Conservation (phyloP, 2,888 invertebrate genomes). For the Panzeria rudis region DNA sequence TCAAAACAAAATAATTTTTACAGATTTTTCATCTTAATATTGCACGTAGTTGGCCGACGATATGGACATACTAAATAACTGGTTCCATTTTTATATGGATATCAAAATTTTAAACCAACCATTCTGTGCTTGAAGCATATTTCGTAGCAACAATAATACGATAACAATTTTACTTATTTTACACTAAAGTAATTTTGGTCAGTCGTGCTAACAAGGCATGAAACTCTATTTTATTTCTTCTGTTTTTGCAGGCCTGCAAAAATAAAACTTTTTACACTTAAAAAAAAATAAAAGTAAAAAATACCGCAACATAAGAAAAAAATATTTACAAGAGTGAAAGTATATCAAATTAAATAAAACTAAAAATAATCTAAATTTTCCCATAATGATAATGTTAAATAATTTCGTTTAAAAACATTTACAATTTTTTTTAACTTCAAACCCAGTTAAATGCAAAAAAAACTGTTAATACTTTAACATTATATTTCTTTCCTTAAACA, state of each 20-base stretch:
- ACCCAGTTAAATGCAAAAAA: conserved; percentile 27
- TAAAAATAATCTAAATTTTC: conserved; percentile 32
- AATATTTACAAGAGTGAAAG: conserved; percentile 63
- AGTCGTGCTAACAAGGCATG: conserved; percentile 69
- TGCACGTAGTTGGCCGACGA: no score
- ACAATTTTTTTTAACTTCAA: conserved; percentile 3
- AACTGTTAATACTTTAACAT: background rate
- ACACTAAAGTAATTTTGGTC: conserved; percentile 38
- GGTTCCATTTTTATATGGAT: background rate
- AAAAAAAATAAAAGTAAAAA: conserved; percentile 23
- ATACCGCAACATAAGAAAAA: conserved; percentile 39
- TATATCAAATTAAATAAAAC: conserved; percentile 56
- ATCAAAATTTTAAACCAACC: background rate
- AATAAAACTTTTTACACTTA: conserved; percentile 6
- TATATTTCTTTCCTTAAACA: conserved; percentile 30
- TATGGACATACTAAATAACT: background rate
- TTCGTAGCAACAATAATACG: background rate
- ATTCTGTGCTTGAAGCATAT: conserved; percentile 46
- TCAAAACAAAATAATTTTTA: no score
- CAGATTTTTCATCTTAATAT: no score
- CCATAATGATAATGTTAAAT: conserved; percentile 55
- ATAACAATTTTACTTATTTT: conserved; percentile 19
- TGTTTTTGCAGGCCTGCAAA: conserved; percentile 32
- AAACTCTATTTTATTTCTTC: conserved; percentile 54
- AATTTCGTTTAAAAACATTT: conserved; percentile 36